Conservation (phyloP, 2,113 vertebrate genomes). For the Shinisaurus crocodilurus region DNA sequence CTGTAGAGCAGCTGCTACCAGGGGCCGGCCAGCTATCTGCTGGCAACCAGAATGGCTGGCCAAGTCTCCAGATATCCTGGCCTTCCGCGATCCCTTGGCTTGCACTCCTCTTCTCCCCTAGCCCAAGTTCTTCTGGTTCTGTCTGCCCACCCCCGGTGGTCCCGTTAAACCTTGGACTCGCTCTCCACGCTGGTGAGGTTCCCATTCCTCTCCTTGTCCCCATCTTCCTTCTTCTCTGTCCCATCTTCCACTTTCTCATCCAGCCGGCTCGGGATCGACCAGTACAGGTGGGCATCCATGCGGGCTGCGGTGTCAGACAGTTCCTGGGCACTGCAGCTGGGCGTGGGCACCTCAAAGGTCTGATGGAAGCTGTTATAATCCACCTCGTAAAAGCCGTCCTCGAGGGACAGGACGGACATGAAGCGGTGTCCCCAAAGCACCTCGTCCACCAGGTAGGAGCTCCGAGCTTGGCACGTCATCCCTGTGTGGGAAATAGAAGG, state of each 20-base stretch:
- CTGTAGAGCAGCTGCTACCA: neutral
- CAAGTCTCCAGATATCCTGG: too few relatives aligned
- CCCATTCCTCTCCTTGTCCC: constrained; percentile 84
- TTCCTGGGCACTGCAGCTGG: constrained; percentile 89
- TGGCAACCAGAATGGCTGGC: neutral
- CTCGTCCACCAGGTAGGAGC: constrained; percentile 92
- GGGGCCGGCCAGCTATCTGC: too few relatives aligned
- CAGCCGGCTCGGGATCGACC: constrained; percentile 94
- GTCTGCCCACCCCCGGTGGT: fast-evolving
- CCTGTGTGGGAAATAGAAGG: constrained; percentile 71
- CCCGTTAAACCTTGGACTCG: constrained; percentile 83
- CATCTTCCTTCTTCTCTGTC: constrained; percentile 77
- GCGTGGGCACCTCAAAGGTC: constrained; percentile 93
- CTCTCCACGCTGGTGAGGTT: constrained; percentile 82
- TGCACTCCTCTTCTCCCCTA: neutral
- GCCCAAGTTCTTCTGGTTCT: fast-evolving
- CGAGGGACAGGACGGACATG: constrained; percentile 90
- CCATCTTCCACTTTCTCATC: constrained; percentile 86
- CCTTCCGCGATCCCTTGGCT: too few relatives aligned
- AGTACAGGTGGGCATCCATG: constrained; percentile 92
- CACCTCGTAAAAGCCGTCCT: constrained; percentile 92
- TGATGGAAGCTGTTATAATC: constrained; percentile 95
- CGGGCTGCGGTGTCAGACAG: constrained; percentile 85
- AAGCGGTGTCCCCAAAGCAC: constrained; percentile 95
- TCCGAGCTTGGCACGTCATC: constrained; percentile 95